phyloP scores from a whole-genome alignment of 2,888 invertebrate genomes.

The Eubasilissa splendida region DNA sequence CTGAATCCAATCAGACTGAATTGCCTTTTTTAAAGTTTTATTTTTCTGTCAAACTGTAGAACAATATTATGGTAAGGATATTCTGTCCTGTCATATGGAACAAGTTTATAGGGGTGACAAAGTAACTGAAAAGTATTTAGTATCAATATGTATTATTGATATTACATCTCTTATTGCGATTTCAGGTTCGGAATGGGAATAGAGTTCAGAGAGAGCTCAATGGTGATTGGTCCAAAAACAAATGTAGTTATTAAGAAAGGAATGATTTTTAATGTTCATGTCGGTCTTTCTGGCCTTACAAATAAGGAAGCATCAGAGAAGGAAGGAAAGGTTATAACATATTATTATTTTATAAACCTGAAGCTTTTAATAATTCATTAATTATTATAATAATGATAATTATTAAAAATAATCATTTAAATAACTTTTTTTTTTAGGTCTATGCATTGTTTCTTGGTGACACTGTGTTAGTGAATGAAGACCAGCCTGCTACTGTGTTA shows the following conservation, averaged over 20 bases:
- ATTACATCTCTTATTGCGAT: constrained; percentile 51
- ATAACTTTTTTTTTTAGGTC: constrained; percentile 62
- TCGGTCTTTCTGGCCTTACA: constrained; percentile 89
- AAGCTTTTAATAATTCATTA: too few relatives aligned
- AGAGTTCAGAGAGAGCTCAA: constrained; percentile 96
- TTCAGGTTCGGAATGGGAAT: constrained; percentile 95
- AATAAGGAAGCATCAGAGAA: constrained; percentile 89
- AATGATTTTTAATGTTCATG: constrained; percentile 97
- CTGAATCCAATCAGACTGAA: too few relatives aligned
- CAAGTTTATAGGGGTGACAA: too few relatives aligned
- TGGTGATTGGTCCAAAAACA: constrained; percentile 94
- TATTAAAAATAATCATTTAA: too few relatives aligned
- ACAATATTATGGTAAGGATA: too few relatives aligned
- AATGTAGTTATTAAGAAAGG: constrained; percentile 86
- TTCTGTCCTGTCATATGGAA: too few relatives aligned
- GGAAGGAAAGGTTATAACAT: constrained; percentile 80
- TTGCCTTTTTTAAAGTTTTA: too few relatives aligned
- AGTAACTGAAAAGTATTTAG: too few relatives aligned
- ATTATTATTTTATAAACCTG: neutral
- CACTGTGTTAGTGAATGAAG: constrained; percentile 95
- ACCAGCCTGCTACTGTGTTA: constrained; percentile 86
- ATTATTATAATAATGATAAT: too few relatives aligned
- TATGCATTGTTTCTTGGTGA: constrained; percentile 97
- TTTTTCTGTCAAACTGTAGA: too few relatives aligned
- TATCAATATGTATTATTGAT: too few relatives aligned